A percentile compares a stretch with the other conserved stretches of the same genome.
These are phyloP conservation scores for Panthera tigris DNA, from an alignment of 2,113 vertebrate species.

Conservation along the genomic window DNA sequence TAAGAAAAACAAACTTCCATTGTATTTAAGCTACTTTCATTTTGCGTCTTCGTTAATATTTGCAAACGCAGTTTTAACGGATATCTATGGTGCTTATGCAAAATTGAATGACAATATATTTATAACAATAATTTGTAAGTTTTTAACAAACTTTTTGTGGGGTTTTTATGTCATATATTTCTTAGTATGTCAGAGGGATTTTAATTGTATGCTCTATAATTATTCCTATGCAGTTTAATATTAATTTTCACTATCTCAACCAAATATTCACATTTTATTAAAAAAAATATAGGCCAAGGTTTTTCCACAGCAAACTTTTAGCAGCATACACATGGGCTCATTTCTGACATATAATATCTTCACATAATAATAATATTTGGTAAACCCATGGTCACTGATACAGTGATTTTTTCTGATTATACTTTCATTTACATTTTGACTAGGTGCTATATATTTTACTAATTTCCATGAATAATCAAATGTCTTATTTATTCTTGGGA, in stretches of 20 bases:
- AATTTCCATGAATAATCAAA: not conserved
- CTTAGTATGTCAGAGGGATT: not conserved
- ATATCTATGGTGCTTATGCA: not conserved
- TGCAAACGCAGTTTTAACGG: not conserved
- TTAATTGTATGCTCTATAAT: not conserved
- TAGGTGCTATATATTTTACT: not conserved
- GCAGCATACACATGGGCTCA: not conserved
- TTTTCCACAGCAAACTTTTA: not conserved
- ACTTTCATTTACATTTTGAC: constrained; percentile 11
- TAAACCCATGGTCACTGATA: not conserved
- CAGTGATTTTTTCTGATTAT: not conserved
- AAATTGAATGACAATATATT: not conserved
- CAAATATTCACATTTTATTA: not conserved
- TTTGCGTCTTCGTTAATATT: not conserved
- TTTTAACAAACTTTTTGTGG: not conserved
- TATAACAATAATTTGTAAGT: not conserved
- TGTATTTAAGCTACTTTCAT: not conserved
- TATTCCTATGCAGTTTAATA: not conserved
- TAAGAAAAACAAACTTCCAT: not conserved
- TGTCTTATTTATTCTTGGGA: not conserved
- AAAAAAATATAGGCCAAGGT: not conserved
- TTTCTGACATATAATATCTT: not conserved
- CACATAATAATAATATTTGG: not conserved
- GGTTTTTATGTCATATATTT: not conserved
- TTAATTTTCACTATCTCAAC: not conserved